These are phyloP conservation scores for Phengaris alcon DNA, from an alignment of 2,888 invertebrate genomes.

Conservation along the genomic window DNA sequence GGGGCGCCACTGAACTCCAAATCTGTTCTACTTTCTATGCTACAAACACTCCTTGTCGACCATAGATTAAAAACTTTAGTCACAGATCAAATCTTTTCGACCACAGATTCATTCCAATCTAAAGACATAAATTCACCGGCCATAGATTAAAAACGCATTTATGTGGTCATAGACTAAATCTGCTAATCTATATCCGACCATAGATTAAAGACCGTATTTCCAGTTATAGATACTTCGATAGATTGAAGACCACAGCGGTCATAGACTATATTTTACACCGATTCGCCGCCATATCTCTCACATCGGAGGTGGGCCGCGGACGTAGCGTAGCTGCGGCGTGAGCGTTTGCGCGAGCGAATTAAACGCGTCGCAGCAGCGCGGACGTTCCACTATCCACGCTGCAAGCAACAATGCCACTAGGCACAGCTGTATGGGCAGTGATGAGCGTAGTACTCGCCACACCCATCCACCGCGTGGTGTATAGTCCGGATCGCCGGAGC, in stretches of 20 bases:
- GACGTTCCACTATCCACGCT: conserved; percentile 86
- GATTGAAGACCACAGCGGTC: neutral
- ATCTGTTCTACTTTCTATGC: neutral
- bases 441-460: conserved; percentile 86
- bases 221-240: neutral
- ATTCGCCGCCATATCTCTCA: conserved; percentile 34
- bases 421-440: conserved; percentile 88
- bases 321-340: conserved; percentile 89
- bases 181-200: neutral
- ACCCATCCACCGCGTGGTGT: conserved; percentile 81
- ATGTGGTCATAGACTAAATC: neutral
- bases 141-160: neutral
- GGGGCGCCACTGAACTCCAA: conserved; percentile 1
- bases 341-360: conserved; percentile 87
- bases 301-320: conserved; percentile 88
- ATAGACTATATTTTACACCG: conserved; percentile 9
- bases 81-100: neutral
- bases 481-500: conserved; percentile 78
- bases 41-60: conserved; percentile 10
- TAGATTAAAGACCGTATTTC: neutral
- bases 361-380: conserved; percentile 87
- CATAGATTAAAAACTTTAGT: conserved; percentile 3
- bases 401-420: conserved; percentile 86
- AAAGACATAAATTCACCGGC: neutral
- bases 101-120: neutral